Base-by-base conservation (phyloP, 2,888 invertebrate species). In the Ptilodon capucinus region DNA sequence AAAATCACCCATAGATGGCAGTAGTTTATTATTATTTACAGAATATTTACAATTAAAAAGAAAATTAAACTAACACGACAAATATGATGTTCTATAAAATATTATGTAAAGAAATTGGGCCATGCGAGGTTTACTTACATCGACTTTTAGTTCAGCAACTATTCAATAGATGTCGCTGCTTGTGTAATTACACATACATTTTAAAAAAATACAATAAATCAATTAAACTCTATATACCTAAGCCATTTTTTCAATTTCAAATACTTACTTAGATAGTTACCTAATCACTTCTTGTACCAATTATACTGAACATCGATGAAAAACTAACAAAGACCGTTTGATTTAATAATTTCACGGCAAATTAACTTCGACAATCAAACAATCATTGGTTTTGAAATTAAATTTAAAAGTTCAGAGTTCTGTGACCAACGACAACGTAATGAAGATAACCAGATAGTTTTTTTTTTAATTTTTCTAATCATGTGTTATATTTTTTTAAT, bases 311-410 rank as follows among this genome's bases (percentile, higher is more conserved):
- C 66, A 68, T 43, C 6, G 19, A 40, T 39, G 23, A 28, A 3
- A 41, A 51, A 53, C 46, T 41, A 51, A 45, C 36, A 28, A 40
- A 49, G 51, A 53, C 40, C 28, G 28, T 42, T 51, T 48, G 55
- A 69, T 67, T 69, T 67, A 68, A 51, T 53, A 83, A 86, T 86
- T 84, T 85, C 81, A 84, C 68, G 83, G 60, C 46, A 42, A 63
- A 77, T 84, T 78, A 74, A 70, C 40, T 52, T 40, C 16, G 23
- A 40, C 51, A 60, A 58, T 58, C 48, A 9, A 36, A 50, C 46
- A 50, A 59, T 54, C 44, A 64, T 57, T 57, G 44, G 7, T 48
- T 61, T 57, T 50, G 14, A 45, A 67, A 57, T 54, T 23, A 38
- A 49, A 42, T 56, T 50, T 13, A 6, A 9, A 44, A 40, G 40